A percentile compares a stretch with the other conserved stretches of the same genome.
These are phyloP conservation scores for Octopus bimaculoides DNA, from an alignment of 1,140 invertebrate species.

Conservation along the genomic window DNA sequence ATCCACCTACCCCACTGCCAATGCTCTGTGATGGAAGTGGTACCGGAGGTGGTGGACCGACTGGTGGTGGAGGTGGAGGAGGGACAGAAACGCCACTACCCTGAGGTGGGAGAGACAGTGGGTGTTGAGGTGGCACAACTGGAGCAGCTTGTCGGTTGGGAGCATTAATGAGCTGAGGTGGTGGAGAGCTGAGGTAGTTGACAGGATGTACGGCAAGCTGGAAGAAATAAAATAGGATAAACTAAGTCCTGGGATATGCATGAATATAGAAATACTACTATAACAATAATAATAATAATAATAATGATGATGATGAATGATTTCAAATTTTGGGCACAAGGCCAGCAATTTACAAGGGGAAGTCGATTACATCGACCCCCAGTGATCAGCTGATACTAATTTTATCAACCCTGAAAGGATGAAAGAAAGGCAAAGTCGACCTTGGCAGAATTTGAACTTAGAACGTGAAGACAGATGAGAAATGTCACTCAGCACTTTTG, in stretches of 20 bases:
- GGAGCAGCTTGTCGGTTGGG: neutral
- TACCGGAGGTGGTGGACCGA: neutral
- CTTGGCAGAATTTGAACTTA: no score
- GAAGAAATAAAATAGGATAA: neutral
- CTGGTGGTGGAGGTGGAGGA: neutral
- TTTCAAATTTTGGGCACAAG: no score
- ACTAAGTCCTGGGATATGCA: neutral
- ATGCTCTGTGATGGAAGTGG: neutral
- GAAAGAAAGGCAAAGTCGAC: no score
- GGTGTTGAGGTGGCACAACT: neutral
- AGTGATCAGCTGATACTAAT: no score
- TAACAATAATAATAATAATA: no score
- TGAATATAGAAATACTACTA: no score
- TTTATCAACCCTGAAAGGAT: no score
- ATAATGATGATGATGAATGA: no score
- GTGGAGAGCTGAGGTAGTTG: neutral
- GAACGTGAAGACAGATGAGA: no score
- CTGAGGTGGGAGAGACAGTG: neutral
- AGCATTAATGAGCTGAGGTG: neutral
- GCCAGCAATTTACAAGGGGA: no score
- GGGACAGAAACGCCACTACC: neutral
- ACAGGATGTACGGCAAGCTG: neutral
- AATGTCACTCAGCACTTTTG: no score
- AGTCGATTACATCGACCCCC: no score
- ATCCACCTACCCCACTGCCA: neutral